Evolutionary conservation across 2,113 vertebrate species (phyloP).

Genomic region (Callorhinus ursinus): DNA sequence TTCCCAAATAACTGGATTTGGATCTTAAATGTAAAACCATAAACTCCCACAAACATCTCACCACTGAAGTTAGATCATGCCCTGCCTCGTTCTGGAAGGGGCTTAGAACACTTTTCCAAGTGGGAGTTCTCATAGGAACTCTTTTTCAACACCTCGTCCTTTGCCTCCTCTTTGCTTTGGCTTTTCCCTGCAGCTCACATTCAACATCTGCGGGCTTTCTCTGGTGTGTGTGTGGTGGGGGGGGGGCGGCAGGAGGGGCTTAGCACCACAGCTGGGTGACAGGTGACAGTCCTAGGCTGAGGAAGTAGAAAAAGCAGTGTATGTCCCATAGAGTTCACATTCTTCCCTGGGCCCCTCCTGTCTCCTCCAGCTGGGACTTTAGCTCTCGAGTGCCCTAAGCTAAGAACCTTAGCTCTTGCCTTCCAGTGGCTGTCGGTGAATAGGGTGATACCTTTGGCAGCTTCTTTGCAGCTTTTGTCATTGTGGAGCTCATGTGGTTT

Average conservation of each 20-base stretch:
- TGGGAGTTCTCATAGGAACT: constrained; percentile 56
- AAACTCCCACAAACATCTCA: constrained; percentile 42
- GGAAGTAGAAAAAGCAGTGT: constrained; percentile 60
- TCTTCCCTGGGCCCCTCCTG: not conserved
- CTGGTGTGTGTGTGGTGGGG: not conserved
- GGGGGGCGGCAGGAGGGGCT: not conserved
- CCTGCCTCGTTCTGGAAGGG: constrained; percentile 43
- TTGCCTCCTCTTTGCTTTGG: constrained; percentile 44
- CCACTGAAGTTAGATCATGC: constrained; percentile 9
- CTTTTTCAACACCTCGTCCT: not conserved
- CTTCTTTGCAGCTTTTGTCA: constrained; percentile 53
- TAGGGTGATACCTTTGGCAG: constrained; percentile 51
- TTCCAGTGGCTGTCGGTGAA: constrained; percentile 43
- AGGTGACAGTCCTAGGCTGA: constrained; percentile 66
- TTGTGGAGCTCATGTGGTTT: constrained; percentile 39
- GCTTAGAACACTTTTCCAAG: constrained; percentile 20
- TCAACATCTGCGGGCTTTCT: constrained; percentile 61
- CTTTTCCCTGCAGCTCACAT: constrained; percentile 33
- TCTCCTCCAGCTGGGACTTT: constrained; percentile 22
- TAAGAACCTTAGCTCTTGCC: constrained; percentile 47
- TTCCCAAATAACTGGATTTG: constrained; percentile 35
- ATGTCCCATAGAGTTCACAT: constrained; percentile 33
- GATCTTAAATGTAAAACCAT: constrained; percentile 4
- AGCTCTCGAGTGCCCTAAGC: not conserved
- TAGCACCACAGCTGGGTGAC: constrained; percentile 63